Base-by-base conservation (phyloP, 2,888 invertebrate genomes). In the Macropis europaea region DNA sequence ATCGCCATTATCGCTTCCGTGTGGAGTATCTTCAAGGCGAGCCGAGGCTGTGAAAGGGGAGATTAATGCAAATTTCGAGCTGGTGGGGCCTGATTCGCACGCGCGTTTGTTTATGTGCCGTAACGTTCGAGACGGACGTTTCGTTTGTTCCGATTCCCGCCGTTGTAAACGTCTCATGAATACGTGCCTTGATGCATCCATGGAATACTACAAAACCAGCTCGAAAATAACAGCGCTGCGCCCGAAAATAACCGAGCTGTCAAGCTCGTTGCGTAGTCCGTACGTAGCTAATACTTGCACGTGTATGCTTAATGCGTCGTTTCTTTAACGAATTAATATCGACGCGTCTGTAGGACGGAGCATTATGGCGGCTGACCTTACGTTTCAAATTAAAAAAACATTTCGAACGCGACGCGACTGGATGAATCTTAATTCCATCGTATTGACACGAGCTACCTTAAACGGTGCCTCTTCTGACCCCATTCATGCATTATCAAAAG, bases 1-100 rank as follows among this genome's bases (percentile, higher is more conserved):
- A 45, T 22, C 57, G 66, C 60, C 64, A 70, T 70, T 76, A 63
- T 76, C 53, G 60, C 72, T 83, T 83, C 83, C 83, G 83, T 81
- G 83, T 83, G 81, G 83, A 82, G 68, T 38, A 19, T 83, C 83
- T 83, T 70, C 19, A 45, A 2, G 42, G 36, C n/a, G n/a, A 42
- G 17, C 36, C 34, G 48, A n/a, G n/a, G 3, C 26, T 28, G 32
- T 15, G 43, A 59, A 56, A 56, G 59, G 60, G 74, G 60, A 52
- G 48, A 73, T 47, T 6, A 60, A 74, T 69, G 74, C 24, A 69
- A 64, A 75, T 74, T 69, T 64, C 52, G 50, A 36, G 36, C 34
- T 57, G 60, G n/a, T 47, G 60, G 63, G 56, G 34, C 13, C 34
- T 32, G 26, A 30, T 19, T 30, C 59, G 19, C 52, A 53, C 30